These are phyloP conservation scores for Dendroctonus valens DNA, from an alignment of 1,140 invertebrate genomes.

Conservation along the genomic window DNA sequence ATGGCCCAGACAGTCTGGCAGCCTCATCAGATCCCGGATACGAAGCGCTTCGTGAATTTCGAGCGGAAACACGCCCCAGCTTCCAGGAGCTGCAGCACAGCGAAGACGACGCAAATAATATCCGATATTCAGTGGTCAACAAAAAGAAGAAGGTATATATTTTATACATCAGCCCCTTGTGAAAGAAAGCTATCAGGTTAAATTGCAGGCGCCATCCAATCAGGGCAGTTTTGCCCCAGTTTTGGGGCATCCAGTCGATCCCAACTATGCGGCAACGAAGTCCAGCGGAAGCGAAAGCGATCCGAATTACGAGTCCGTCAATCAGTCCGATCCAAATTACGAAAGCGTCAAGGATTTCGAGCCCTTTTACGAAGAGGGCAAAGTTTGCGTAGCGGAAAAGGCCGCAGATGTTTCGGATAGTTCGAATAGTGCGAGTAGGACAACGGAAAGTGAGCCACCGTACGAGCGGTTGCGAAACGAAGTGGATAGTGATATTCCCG, in stretches of 20 bases:
- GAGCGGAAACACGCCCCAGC: conserved; percentile 65
- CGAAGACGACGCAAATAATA: conserved; percentile 41
- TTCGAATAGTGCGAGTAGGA: conserved; percentile 38
- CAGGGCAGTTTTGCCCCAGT: conserved; percentile 66
- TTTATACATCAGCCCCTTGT: background rate
- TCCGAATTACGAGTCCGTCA: conserved; percentile 55
- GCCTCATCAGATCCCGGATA: conserved; percentile 64
- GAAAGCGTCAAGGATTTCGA: conserved; percentile 59
- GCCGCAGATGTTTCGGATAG: conserved; percentile 45
- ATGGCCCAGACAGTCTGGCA: conserved; percentile 57
- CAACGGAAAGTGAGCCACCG: conserved; percentile 51
- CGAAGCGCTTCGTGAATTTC: conserved; percentile 53
- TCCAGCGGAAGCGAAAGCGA: conserved; percentile 65
- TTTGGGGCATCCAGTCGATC: conserved; percentile 55
- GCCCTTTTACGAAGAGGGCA: conserved; percentile 52
- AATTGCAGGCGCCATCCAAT: no score
- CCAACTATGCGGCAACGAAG: conserved; percentile 57
- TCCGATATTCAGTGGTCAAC: conserved; percentile 56
- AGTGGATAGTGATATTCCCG: conserved; percentile 40
- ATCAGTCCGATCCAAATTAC: conserved; percentile 52
- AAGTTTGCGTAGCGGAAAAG: conserved; percentile 50
- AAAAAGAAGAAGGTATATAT: conserved; percentile 47
- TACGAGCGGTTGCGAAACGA: conserved; percentile 54
- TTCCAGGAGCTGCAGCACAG: conserved; percentile 65
- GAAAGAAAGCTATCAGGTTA: background rate